Conservation (phyloP, 1,140 invertebrate species). For the Hormaphis cornu region DNA sequence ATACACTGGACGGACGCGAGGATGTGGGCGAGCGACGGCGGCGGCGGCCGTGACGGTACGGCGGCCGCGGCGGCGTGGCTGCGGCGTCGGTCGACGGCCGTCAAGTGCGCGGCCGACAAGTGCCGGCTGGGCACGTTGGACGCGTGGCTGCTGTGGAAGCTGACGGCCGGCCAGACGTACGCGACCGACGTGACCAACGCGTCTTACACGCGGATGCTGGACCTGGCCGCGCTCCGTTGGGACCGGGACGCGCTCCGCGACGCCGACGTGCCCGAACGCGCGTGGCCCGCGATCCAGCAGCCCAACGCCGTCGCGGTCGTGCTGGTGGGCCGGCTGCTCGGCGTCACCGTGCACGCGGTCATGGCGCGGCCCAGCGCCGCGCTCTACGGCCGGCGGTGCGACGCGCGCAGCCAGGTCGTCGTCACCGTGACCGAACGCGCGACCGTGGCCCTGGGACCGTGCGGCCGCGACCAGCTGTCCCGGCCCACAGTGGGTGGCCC, state of each 20-base stretch:
- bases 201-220: background rate
- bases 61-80: background rate
- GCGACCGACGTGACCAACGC: background rate
- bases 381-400: background rate
- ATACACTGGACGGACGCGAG: background rate
- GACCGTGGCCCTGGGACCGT: background rate
- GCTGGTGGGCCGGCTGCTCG: background rate
- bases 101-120: background rate
- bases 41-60: background rate
- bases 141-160: background rate
- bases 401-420: background rate
- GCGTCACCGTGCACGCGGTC: background rate
- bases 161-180: background rate
- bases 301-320: background rate
- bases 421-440: background rate
- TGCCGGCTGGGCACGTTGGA: background rate
- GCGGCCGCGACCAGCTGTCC: background rate
- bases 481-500: background rate
- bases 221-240: background rate
- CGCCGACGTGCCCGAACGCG: rapidly evolving
- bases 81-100: background rate
- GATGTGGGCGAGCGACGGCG: background rate
- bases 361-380: background rate
- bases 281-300: background rate
- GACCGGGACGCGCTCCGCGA: background rate